Percentiles rank a stretch among this genome's conserved stretches.
Conservation (phyloP, 2,797 vertebrate species). For the Petrocephalus schoutedeni region DNA sequence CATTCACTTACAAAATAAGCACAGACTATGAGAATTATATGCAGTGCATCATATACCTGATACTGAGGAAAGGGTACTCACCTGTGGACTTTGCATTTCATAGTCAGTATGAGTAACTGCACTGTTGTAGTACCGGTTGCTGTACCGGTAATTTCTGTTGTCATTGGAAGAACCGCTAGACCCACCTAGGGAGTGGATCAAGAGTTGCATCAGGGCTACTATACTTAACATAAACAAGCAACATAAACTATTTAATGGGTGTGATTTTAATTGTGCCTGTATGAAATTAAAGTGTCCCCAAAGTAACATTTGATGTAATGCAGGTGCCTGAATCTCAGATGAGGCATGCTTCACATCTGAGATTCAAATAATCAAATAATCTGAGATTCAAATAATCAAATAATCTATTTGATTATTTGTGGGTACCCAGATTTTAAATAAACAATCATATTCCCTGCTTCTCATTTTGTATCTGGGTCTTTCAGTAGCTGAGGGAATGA, state of each 20-base stretch:
- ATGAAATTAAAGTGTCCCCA: background rate
- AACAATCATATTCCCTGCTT: background rate
- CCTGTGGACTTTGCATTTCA: conserved; percentile 93
- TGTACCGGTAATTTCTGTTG: conserved; percentile 90
- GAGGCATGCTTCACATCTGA: background rate
- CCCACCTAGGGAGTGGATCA: conserved; percentile 64
- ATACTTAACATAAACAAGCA: background rate
- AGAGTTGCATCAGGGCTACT: background rate
- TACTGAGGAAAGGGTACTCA: conserved; percentile 40
- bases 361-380: too few species aligned
- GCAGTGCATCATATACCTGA: background rate
- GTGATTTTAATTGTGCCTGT: background rate
- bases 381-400: too few species aligned
- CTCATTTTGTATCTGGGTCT: background rate
- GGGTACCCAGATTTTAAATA: background rate
- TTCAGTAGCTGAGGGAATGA: background rate
- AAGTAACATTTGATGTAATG: background rate
- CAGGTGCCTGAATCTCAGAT: background rate
- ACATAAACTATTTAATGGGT: background rate
- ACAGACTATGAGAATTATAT: background rate
- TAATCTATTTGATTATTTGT: background rate
- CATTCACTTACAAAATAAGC: background rate
- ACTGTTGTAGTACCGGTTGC: conserved; percentile 87
- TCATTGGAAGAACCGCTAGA: conserved; percentile 94
- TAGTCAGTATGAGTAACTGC: conserved; percentile 84